Evolutionary conservation across 1,140 invertebrate species (phyloP).

Genomic region (Macrobrachium nipponense): DNA sequence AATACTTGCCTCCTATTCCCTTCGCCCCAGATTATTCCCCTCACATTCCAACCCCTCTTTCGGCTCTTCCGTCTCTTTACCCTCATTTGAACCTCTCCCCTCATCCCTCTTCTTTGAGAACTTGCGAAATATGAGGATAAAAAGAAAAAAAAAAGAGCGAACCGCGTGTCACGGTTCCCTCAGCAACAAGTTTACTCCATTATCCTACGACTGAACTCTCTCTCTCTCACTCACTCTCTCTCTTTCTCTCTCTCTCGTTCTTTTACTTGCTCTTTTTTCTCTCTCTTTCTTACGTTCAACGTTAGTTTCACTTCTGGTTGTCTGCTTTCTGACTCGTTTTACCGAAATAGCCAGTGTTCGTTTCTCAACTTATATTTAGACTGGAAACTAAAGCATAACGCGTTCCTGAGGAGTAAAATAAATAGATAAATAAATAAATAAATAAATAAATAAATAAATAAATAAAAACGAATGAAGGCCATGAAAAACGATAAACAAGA

Average conservation of each 20-base stretch:
- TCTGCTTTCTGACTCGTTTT: constrained; percentile 10
- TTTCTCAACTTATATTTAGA: background rate
- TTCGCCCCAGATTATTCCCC: no score
- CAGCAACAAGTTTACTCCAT: constrained; percentile 21
- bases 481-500: no score
- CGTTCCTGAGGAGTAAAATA: no score
- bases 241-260: background rate
- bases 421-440: no score
- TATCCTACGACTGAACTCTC: background rate
- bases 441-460: no score
- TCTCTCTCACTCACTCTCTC: constrained; percentile 8
- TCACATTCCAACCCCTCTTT: no score
- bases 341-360: background rate
- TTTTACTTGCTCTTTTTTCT: background rate
- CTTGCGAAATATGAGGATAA: constrained; percentile 5
- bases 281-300: background rate
- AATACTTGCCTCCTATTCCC: no score
- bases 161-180: constrained; percentile 13
- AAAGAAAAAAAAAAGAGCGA: background rate
- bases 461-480: no score
- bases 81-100: background rate
- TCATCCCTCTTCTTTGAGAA: background rate
- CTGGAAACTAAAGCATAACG: background rate
- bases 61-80: background rate
- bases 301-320: background rate